Base-by-base conservation (phyloP, 1,140 invertebrate species). In the Pissodes strobi region DNA sequence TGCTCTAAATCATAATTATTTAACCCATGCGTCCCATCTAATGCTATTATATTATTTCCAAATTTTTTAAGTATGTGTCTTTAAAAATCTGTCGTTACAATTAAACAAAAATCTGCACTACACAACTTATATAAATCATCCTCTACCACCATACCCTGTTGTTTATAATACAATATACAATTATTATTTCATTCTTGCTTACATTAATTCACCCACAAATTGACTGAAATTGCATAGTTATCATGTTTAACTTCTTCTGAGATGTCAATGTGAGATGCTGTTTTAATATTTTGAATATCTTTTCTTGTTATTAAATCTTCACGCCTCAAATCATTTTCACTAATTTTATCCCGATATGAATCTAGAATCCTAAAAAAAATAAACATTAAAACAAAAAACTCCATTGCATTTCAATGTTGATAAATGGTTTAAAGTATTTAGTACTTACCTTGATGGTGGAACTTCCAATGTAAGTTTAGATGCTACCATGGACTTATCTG, bases 391-490 rank as follows among this genome's bases (percentile, higher is more conserved):
- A 34, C 6, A 8, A n/a, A 34, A 34, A 34, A 6, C 6, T 8
- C 30, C 30, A 8, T 34, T 34, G n/a, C 30, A 34, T 34, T 34
- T 34, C n/a, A n/a, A n/a, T n/a, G n/a, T n/a, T n/a, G n/a, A n/a
- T n/a, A n/a, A n/a, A n/a, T n/a, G n/a, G n/a, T n/a, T n/a, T n/a
- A n/a, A n/a, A n/a, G n/a, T n/a, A n/a, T n/a, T 45, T 45, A 9
- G 41, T 45, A 45, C 15, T 45, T 15, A 45, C 8, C 41, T 45
- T 45, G 41, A 45, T 19, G 41, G 41, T 19, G 15, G 18, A 19
- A 45, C 41, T 15, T n/a, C 41, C 41, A 45, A 15, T 45, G 41
- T 45, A 45, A 45, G 41, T 45, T 45, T 45, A 45, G 41, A 45
- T 45, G 41, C 41, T 9, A 45, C 41, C 13, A 45, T 45, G 8